phyloP scores from a whole-genome alignment of 2,888 invertebrate species.

The Lepidochitona cinerea region DNA sequence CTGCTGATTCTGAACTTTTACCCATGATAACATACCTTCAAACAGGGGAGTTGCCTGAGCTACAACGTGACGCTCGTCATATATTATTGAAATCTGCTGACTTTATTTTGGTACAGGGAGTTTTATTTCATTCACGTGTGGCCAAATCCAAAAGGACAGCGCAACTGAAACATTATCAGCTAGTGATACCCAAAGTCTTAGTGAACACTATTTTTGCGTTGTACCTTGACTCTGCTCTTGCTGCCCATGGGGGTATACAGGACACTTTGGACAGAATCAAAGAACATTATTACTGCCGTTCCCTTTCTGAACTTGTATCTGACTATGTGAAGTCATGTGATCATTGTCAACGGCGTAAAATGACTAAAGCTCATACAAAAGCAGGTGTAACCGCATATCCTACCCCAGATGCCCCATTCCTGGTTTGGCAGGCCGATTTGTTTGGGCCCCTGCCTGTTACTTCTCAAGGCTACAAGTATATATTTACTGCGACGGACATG shows the following conservation, averaged over 20 bases:
- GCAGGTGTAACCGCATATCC: neutral
- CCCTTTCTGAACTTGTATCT: neutral
- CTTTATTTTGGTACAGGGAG: neutral
- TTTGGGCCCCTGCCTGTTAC: neutral
- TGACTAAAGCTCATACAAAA: slow-evolving; percentile 8
- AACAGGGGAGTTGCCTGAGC: slow-evolving; percentile 16
- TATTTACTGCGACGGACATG: neutral
- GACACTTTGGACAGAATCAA: slow-evolving; percentile 14
- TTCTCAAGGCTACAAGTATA: neutral
- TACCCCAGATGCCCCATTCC: neutral
- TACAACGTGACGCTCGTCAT: slow-evolving; percentile 22
- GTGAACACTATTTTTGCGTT: neutral
- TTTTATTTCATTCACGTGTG: slow-evolving; percentile 10
- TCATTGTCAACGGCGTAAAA: slow-evolving; percentile 7
- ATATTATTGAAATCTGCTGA: slow-evolving; percentile 2
- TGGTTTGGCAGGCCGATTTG: neutral
- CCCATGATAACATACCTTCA: slow-evolving; percentile 20
- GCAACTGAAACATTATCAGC: slow-evolving; percentile 9
- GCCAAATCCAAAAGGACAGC: slow-evolving; percentile 13
- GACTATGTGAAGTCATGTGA: slow-evolving; percentile 13
- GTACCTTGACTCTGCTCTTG: slow-evolving; percentile 10
- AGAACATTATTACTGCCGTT: slow-evolving; percentile 8
- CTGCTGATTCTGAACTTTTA: slow-evolving; percentile 11
- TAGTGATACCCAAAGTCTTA: slow-evolving; percentile 7
- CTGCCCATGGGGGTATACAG: slow-evolving; percentile 14